Evolutionary conservation across 2,888 invertebrate species (phyloP).

Genomic region (Chorisops tibialis): DNA sequence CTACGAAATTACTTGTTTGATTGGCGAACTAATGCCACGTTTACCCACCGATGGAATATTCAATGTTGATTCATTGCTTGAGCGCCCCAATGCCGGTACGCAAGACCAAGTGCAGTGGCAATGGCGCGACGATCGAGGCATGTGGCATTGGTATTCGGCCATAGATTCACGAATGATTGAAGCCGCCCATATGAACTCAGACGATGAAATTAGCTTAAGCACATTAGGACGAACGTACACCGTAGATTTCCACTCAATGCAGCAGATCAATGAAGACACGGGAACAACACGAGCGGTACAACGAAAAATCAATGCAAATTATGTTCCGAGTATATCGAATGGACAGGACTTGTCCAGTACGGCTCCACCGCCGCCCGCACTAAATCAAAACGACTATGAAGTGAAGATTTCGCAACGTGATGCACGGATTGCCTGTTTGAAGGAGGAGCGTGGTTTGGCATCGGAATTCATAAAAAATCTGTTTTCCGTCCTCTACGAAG

Average conservation of each 20-base stretch:
- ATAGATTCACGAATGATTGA: constrained; percentile 94
- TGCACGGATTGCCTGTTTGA: constrained; percentile 66
- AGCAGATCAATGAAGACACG: constrained; percentile 97
- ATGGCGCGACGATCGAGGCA: constrained; percentile 92
- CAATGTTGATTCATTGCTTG: constrained; percentile 83
- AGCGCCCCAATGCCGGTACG: constrained; percentile 66
- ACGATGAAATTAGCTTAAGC: constrained; percentile 91
- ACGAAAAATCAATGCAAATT: constrained; percentile 68
- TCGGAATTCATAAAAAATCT: constrained; percentile 73
- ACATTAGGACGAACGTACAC: constrained; percentile 92
- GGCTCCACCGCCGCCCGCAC: constrained; percentile 8
- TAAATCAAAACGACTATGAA: constrained; percentile 5
- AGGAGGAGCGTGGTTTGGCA: constrained; percentile 67
- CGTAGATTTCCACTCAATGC: constrained; percentile 95
- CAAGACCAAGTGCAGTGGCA: constrained; percentile 90
- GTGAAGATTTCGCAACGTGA: constrained; percentile 47
- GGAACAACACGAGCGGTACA: constrained; percentile 92
- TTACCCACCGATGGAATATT: constrained; percentile 94
- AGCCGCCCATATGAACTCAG: constrained; percentile 89
- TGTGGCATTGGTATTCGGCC: constrained; percentile 90
- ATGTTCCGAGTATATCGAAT: constrained; percentile 42
- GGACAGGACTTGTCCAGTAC: constrained; percentile 45
- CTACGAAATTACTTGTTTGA: constrained; percentile 94
- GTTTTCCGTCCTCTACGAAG: constrained; percentile 94
- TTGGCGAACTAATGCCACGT: constrained; percentile 96